These are phyloP conservation scores for Harmothoe impar DNA, from an alignment of 2,888 invertebrate species.

Conservation along the genomic window DNA sequence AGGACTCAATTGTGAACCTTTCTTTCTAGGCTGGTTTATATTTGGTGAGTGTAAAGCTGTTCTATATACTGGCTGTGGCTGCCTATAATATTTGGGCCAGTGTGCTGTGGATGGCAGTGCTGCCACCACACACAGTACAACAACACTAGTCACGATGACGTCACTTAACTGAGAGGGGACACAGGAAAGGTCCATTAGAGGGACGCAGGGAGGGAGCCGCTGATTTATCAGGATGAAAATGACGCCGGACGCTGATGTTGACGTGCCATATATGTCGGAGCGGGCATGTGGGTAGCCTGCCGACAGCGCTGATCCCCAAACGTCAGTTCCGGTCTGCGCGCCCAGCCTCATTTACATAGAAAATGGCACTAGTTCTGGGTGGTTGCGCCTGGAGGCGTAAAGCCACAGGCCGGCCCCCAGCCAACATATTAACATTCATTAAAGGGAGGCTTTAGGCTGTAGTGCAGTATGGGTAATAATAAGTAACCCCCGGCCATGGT, in stretches of 20 bases:
- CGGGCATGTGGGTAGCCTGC: neutral
- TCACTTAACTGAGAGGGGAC: neutral
- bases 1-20: too few relatives aligned
- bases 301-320: neutral
- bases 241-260: slow-evolving; percentile 39
- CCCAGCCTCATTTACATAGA: slow-evolving; percentile 47
- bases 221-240: slow-evolving; percentile 47
- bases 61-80: too few relatives aligned
- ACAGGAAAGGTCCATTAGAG: slow-evolving; percentile 28
- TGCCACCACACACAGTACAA: neutral
- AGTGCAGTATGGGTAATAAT: slow-evolving; percentile 21
- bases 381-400: slow-evolving; percentile 1
- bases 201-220: neutral
- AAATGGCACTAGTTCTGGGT: slow-evolving; percentile 28
- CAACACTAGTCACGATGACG: neutral
- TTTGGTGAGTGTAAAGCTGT: too few relatives aligned
- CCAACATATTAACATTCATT: slow-evolving; percentile 50
- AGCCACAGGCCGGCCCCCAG: neutral
- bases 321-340: slow-evolving; percentile 41
- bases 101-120: too few relatives aligned
- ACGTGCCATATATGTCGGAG: slow-evolving; percentile 33
- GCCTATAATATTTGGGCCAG: too few relatives aligned
- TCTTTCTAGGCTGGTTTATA: too few relatives aligned
- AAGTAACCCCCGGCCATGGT: slow-evolving; percentile 27
- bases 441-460: neutral